Evolutionary conservation across 2,888 invertebrate species (phyloP).

Genomic region (Argyra leucocephala): DNA sequence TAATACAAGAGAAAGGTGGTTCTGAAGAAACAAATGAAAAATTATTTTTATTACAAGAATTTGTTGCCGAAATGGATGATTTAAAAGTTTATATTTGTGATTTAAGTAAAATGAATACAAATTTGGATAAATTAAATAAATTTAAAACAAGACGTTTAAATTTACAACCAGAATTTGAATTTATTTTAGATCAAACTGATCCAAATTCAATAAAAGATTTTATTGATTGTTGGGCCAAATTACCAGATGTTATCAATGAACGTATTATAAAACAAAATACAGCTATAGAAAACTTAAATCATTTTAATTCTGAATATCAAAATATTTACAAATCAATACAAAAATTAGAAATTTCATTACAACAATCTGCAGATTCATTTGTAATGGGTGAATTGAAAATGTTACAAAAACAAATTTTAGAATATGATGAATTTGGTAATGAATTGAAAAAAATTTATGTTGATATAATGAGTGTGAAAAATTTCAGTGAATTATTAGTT

Average conservation of each 20-base stretch:
- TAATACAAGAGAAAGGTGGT: constrained; percentile 45
- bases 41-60: constrained; percentile 30
- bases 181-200: constrained; percentile 27
- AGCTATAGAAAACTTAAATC: constrained; percentile 41
- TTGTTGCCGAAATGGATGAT: constrained; percentile 27
- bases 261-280: constrained; percentile 41
- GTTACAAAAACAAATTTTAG: constrained; percentile 19
- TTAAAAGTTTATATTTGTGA: constrained; percentile 34
- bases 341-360: constrained; percentile 23
- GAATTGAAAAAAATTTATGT: constrained; percentile 42
- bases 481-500: constrained; percentile 41
- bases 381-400: constrained; percentile 27
- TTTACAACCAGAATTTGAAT: constrained; percentile 29
- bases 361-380: constrained; percentile 24
- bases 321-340: constrained; percentile 28
- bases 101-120: constrained; percentile 34
- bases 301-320: constrained; percentile 39
- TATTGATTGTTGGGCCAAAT: constrained; percentile 35
- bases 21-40: constrained; percentile 39
- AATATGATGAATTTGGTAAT: constrained; percentile 30
- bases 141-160: constrained; percentile 33
- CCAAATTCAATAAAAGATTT: constrained; percentile 29
- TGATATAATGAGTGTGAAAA: constrained; percentile 42
- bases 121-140: constrained; percentile 34
- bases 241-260: constrained; percentile 37